Base-by-base conservation (phyloP, 1,140 invertebrate genomes). In the Philotrypesis tridentata region DNA sequence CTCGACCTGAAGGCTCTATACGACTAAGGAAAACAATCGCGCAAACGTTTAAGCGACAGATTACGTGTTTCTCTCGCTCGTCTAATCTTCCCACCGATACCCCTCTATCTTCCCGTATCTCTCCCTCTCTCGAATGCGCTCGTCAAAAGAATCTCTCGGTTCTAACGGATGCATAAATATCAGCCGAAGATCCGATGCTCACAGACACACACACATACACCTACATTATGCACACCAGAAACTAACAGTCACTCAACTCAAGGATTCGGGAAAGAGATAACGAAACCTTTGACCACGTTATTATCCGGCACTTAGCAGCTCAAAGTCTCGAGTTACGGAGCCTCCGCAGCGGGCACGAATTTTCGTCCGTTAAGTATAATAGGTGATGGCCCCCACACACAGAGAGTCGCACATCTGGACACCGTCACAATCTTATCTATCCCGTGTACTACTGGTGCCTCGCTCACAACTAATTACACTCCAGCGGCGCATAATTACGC, bases 251-350 rank as follows among this genome's bases (percentile, higher is more conserved):
- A 12, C 21, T 12, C 0, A 11, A 8, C n/a, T 61, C 60, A 7
- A 63, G 29, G 31, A 63, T 37, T 43, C 12, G 40, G 40, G 4
- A 63, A 11, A 40, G 14, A 77, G 61, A 77, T 77, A 77, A 77
- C 12, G 37, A 43, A 75, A 67, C 25, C 63, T 67, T 77, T 48
- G 27, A 63, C 33, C 40, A 61, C n/a, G n/a, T n/a, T 63, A 23
- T 63, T 11, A 63, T 21, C 14, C 2, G 27, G 29, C n/a, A 76
- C 60, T 37, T 40, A 60, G 43, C 6, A 63, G 12, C 17, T 14
- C 2, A 63, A 37, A 61, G 12, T 65, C 73, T 76, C 31, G 37
- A 2, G 31, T 76, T 76, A 76, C 73, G 25, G 37, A 25, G 1
- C 37, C 11, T 25, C 12, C 40, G 17, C 37, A 14, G 17, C n/a